Evolutionary conservation across 2,888 invertebrate species (phyloP).

Genomic region (Nomada lathburiana): DNA sequence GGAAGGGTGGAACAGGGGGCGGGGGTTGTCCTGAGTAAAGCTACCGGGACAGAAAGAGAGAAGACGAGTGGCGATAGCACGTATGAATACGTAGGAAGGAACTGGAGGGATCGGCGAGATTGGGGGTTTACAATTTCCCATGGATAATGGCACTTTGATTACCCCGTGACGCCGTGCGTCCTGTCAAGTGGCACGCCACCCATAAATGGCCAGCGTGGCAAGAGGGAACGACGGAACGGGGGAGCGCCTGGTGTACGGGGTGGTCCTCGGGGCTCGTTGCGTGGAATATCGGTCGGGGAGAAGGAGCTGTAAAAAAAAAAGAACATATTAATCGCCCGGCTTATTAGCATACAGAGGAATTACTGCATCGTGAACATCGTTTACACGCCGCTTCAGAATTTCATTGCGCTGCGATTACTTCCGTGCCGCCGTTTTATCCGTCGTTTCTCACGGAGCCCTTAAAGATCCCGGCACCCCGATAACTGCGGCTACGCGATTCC

Average conservation of each 20-base stretch:
- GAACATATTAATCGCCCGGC: constrained; percentile 32
- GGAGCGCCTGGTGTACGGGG: background rate
- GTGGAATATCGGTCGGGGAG: background rate
- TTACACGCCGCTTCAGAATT: constrained; percentile 40
- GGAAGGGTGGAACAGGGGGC: constrained; percentile 10
- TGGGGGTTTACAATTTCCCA: constrained; percentile 82
- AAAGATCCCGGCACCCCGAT: constrained; percentile 24
- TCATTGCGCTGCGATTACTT: constrained; percentile 51
- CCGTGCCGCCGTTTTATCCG: constrained; percentile 28
- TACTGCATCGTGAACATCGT: constrained; percentile 41
- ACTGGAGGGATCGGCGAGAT: constrained; percentile 51
- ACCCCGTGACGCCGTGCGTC: constrained; percentile 81
- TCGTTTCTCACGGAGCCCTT: constrained; percentile 20
- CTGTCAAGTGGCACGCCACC: constrained; percentile 81
- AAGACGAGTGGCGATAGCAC: constrained; percentile 67
- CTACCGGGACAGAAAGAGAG: constrained; percentile 41
- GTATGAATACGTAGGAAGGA: constrained; percentile 66
- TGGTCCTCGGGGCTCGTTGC: background rate
- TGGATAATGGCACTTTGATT: constrained; percentile 84
- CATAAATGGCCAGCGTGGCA: constrained; percentile 73
- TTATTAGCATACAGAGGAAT: constrained; percentile 56
- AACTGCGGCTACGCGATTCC: background rate
- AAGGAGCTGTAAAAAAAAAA: too few species aligned
- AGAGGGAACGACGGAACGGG: constrained; percentile 38
- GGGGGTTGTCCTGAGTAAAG: background rate